A percentile compares a stretch with the other conserved stretches of the same genome.
Conservation (phyloP, 2,113 vertebrate species). For the Indicator maculatus region DNA sequence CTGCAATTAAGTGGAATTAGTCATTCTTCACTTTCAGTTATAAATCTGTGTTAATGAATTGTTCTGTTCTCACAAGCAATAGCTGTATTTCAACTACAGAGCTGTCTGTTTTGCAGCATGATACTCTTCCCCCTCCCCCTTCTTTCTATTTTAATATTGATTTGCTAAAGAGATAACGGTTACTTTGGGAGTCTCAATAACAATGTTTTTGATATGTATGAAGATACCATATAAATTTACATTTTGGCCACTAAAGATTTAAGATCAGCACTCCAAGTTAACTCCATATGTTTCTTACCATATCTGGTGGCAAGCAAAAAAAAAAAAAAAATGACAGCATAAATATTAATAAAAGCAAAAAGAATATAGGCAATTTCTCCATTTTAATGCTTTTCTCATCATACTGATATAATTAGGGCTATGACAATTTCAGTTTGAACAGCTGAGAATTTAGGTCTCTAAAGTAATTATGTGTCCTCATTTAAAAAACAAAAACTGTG, state of each 20-base stretch:
- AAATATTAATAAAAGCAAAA: not conserved
- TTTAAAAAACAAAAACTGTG: not conserved
- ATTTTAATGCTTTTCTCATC: not conserved
- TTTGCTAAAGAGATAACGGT: not conserved
- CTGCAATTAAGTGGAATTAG: not conserved
- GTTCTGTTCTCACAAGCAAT: not conserved
- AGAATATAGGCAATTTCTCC: not conserved
- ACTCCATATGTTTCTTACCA: not conserved
- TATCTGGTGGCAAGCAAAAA: not conserved
- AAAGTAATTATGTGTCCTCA: not conserved
- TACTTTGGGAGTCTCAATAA: not conserved
- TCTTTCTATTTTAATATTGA: not conserved
- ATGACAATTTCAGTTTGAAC: not conserved
- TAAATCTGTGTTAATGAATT: not conserved
- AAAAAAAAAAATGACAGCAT: not conserved
- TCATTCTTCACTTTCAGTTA: not conserved
- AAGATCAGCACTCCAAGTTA: not conserved
- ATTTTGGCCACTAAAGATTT: not conserved
- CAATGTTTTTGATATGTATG: not conserved
- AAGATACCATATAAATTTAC: not conserved
- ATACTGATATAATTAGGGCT: not conserved
- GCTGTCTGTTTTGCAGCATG: not conserved
- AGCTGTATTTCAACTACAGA: not conserved
- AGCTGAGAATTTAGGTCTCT: not conserved
- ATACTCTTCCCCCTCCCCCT: not conserved